A percentile compares a stretch with the other conserved stretches of the same genome.
Evolutionary conservation across 2,888 invertebrate species (phyloP).

Genomic region (Brachypalpus laphriformis): DNA sequence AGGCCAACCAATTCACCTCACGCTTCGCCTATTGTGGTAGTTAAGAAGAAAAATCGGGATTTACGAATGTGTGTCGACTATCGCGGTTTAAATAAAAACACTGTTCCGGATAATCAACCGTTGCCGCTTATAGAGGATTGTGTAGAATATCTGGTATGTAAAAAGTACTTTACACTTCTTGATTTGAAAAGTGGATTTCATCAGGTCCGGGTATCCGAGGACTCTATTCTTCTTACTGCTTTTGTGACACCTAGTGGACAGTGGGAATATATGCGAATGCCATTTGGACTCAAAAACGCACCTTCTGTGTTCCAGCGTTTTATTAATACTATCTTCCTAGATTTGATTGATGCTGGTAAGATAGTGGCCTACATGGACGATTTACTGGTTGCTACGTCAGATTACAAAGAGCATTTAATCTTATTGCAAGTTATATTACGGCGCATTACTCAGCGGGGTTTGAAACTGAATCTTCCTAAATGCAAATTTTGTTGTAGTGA

Average conservation of each 20-base stretch:
- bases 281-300: no score
- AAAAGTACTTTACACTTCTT: slow-evolving; percentile 65
- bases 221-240: slow-evolving; percentile 71
- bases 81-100: no score
- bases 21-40: slow-evolving; percentile 1
- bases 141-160: slow-evolving; percentile 61
- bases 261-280: slow-evolving; percentile 66
- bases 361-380: no score
- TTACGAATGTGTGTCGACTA: slow-evolving; percentile 31
- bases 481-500: slow-evolving; percentile 6
- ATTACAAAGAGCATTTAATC: slow-evolving; percentile 16
- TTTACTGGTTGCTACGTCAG: slow-evolving; percentile 28
- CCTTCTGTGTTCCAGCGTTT: no score
- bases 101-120: slow-evolving; percentile 50
- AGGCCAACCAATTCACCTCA: background rate
- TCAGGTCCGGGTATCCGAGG: no score
- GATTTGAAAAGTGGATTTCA: no score
- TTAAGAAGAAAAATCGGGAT: slow-evolving; percentile 38
- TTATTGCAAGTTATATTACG: slow-evolving; percentile 15
- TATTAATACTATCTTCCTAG: no score
- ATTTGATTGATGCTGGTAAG: no score
- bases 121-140: slow-evolving; percentile 64
- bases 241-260: slow-evolving; percentile 75
- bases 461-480: background rate
- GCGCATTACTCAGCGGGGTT: background rate